phyloP scores from a whole-genome alignment of 92 coral and sea anemone species.

The Isaurus tuberculatus region DNA sequence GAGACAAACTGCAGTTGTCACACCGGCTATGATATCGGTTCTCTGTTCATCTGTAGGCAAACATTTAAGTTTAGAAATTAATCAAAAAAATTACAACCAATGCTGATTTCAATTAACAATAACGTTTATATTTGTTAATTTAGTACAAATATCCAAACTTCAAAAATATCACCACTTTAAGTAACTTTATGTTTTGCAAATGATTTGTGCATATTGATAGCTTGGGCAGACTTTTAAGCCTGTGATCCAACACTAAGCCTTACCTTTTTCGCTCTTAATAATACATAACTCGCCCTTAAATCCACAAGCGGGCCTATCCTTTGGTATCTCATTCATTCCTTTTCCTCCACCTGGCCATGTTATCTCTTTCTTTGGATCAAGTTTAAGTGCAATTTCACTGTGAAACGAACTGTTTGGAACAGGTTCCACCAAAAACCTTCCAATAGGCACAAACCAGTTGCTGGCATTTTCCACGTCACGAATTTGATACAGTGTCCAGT shows the following conservation, averaged over 20 bases:
- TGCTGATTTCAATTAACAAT: too few species aligned
- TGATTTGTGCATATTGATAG: too few species aligned
- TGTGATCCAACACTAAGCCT: too few species aligned
- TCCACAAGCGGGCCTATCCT: conserved; percentile 85
- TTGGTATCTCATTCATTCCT: conserved; percentile 51
- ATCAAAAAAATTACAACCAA: not conserved
- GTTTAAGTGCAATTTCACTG: not conserved
- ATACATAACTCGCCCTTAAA: conserved; percentile 74
- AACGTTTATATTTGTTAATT: not conserved
- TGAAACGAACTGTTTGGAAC: not conserved
- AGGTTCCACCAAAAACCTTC: conserved; percentile 3
- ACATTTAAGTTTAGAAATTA: not conserved
- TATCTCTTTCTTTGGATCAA: not conserved
- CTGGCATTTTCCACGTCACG: not conserved
- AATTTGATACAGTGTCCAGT: conserved; percentile 33
- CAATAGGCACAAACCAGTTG: conserved; percentile 16
- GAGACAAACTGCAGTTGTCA: conserved; percentile 79
- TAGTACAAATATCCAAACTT: too few species aligned
- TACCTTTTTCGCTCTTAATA: not conserved
- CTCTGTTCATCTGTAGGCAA: conserved; percentile 49
- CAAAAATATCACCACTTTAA: too few species aligned
- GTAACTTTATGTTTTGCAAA: too few species aligned
- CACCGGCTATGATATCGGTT: conserved; percentile 80
- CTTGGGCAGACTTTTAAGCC: too few species aligned
- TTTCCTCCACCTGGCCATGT: conserved; percentile 36